A percentile compares a stretch with the other conserved stretches of the same genome.
Conservation (phyloP, 2,797 vertebrate species). For the Delichon dasypus region DNA sequence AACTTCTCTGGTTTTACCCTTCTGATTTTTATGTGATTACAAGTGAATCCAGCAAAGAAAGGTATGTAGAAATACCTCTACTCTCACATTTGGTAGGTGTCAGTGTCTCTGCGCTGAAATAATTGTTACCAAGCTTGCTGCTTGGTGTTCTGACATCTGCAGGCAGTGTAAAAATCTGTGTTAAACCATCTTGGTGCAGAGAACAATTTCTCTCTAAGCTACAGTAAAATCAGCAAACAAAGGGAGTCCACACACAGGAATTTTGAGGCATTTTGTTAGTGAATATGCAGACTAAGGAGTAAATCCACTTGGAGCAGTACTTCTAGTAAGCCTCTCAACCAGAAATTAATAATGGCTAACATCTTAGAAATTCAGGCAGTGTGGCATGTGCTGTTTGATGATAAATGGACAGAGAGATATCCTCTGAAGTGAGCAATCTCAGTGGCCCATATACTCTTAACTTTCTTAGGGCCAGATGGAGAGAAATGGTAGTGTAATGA, state of each 20-base stretch:
- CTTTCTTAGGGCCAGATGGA: conserved; percentile 44
- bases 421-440: background rate
- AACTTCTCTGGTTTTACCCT: background rate
- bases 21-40: background rate
- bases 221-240: background rate
- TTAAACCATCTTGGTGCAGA: background rate
- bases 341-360: background rate
- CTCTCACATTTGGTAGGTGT: background rate
- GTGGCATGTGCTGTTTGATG: background rate
- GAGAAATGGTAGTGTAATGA: conserved; percentile 9
- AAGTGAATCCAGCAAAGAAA: background rate
- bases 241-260: background rate
- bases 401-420: background rate
- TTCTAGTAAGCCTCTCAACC: background rate
- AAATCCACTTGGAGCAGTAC: background rate
- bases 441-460: background rate
- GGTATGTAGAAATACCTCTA: background rate
- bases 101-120: background rate
- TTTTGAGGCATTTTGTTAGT: background rate
- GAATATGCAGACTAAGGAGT: background rate
- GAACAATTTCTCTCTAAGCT: background rate
- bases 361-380: background rate
- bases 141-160: background rate
- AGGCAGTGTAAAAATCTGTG: background rate
- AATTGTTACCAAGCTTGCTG: background rate